Conservation (phyloP, 2,888 invertebrate species). For the Chalcis sispes region DNA sequence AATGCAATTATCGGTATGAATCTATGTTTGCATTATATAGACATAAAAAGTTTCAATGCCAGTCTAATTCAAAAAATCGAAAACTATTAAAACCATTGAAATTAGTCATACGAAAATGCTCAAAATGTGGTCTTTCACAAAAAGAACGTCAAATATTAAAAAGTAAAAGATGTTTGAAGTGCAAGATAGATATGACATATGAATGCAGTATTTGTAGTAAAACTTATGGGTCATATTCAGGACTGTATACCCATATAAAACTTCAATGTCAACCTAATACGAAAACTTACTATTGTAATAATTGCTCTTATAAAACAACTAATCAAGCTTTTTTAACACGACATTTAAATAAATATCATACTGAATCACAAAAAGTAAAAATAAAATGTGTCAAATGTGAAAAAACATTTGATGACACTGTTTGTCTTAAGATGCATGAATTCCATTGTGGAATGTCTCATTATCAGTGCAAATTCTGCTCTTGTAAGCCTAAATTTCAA, state of each 20-base stretch:
- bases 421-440: neutral
- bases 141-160: neutral
- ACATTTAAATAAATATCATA: conserved; percentile 17
- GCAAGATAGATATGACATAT: conserved; percentile 29
- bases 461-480: conserved; percentile 41
- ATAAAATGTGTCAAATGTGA: conserved; percentile 1
- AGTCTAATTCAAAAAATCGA: neutral
- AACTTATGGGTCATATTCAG: conserved; percentile 28
- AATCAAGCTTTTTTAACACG: neutral
- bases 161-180: neutral
- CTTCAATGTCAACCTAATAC: conserved; percentile 15
- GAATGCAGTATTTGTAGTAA: conserved; percentile 44
- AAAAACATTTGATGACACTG: neutral
- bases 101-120: conserved; percentile 24
- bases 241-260: conserved; percentile 19
- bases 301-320: conserved; percentile 19
- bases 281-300: conserved; percentile 29
- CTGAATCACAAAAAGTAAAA: neutral
- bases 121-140: conserved; percentile 8
- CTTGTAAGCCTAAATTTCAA: conserved; percentile 9
- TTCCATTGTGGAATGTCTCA: neutral
- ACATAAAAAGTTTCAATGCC: conserved; percentile 60
- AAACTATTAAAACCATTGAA: neutral
- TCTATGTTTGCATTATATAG: conserved; percentile 59
- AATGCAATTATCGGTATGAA: conserved; percentile 37